Conservation (phyloP, 2,113 vertebrate species). For the Petrocephalus zakoni region DNA sequence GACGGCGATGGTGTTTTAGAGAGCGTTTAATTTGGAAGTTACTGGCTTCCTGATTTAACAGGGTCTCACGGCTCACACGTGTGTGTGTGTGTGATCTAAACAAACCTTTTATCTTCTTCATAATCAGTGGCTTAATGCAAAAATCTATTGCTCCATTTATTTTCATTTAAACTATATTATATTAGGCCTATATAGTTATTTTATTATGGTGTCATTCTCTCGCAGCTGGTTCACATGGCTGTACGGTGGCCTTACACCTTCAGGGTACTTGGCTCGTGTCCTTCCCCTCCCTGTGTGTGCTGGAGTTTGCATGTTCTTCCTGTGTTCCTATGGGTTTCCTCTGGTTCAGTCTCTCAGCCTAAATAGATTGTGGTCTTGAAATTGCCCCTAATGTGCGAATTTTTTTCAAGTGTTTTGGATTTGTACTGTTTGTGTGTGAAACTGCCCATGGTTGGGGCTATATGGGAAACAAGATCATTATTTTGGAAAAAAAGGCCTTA, state of each 20-base stretch:
- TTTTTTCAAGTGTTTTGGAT: no score
- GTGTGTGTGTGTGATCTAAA: background rate
- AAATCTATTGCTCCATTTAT: background rate
- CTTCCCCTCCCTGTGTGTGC: background rate
- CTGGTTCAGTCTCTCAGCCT: background rate
- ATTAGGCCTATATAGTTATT: background rate
- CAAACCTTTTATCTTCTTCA: background rate
- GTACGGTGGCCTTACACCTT: background rate
- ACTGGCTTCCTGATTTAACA: background rate
- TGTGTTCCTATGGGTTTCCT: background rate
- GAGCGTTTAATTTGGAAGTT: background rate
- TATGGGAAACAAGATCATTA: background rate
- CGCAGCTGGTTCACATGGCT: background rate
- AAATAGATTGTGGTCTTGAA: background rate
- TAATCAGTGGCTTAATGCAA: background rate
- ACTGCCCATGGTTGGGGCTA: background rate
- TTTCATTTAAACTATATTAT: background rate
- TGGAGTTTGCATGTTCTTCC: background rate
- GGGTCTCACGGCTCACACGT: no score
- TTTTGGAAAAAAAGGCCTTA: background rate
- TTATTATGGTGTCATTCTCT: background rate
- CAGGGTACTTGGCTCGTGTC: background rate
- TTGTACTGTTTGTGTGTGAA: background rate
- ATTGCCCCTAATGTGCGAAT: no score
- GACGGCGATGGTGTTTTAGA: background rate